phyloP scores from a whole-genome alignment of 2,888 invertebrate genomes.

The Macrosiphum euphorbiae region DNA sequence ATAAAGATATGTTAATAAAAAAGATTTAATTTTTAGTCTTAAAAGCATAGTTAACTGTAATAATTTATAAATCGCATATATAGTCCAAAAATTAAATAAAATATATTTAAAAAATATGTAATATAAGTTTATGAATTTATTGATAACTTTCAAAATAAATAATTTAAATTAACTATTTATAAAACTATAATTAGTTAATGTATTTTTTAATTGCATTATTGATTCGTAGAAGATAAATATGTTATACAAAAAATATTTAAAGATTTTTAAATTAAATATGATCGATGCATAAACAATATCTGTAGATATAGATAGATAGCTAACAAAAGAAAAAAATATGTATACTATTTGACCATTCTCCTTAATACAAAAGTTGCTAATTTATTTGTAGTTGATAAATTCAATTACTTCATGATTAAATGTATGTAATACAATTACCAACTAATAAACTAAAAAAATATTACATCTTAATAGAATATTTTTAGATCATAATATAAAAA shows the following conservation, averaged over 20 bases:
- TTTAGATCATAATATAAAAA: slow-evolving; percentile 1
- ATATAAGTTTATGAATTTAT: not conserved
- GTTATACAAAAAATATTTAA: not conserved
- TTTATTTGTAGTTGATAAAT: not conserved
- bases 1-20: slow-evolving; percentile 51
- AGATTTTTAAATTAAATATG: not conserved
- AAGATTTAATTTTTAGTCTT: slow-evolving; percentile 40
- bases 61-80: slow-evolving; percentile 7
- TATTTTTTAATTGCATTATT: not conserved
- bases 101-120: not conserved
- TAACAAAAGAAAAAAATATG: slow-evolving; percentile 11
- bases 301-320: too few relatives aligned
- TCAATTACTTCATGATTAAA: not conserved
- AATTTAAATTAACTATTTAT: not conserved
- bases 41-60: slow-evolving; percentile 39
- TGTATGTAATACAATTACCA: not conserved
- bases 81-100: slow-evolving; percentile 10
- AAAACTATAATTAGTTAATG: not conserved
- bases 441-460: not conserved
- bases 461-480: not conserved
- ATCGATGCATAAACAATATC: not conserved
- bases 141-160: not conserved
- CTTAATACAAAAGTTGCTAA: slow-evolving; percentile 23
- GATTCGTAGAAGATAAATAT: not conserved
- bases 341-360: slow-evolving; percentile 58